Evolutionary conservation across 2,113 vertebrate species (phyloP).

Genomic region (Gnathonemus echidnorhynchus): DNA sequence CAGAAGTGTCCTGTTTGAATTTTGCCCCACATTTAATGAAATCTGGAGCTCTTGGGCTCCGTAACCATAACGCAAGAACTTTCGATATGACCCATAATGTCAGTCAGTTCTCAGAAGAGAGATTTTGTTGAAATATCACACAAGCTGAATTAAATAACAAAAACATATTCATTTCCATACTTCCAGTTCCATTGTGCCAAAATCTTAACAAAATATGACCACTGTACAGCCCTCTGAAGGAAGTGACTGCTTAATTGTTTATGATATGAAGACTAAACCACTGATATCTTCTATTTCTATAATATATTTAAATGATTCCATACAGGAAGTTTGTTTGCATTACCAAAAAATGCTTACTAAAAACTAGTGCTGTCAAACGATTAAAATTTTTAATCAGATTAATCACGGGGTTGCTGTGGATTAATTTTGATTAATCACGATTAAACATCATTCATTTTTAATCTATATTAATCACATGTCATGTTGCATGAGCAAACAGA

Average conservation of each 20-base stretch:
- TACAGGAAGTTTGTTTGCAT: neutral
- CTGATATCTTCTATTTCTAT: neutral
- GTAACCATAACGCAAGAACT: neutral
- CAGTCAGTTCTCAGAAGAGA: neutral
- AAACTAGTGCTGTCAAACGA: too few species aligned
- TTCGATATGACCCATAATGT: neutral
- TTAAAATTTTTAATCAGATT: too few species aligned
- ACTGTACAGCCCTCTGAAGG: neutral
- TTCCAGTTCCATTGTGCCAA: neutral
- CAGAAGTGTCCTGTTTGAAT: neutral
- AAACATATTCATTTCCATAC: neutral
- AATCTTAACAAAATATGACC: neutral
- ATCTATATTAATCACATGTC: too few species aligned
- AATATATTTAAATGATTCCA: neutral
- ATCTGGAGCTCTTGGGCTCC: neutral
- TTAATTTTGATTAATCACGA: too few species aligned
- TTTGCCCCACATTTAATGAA: neutral
- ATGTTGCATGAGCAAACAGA: neutral
- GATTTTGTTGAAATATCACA: neutral
- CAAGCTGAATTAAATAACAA: neutral
- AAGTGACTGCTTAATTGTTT: neutral
- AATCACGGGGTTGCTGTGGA: too few species aligned
- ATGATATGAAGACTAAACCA: neutral
- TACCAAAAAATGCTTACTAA: too few species aligned
- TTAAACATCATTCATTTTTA: too few species aligned